These are phyloP conservation scores for Drosophila nigrodunni DNA, from an alignment of 1,140 invertebrate genomes.

Conservation along the genomic window DNA sequence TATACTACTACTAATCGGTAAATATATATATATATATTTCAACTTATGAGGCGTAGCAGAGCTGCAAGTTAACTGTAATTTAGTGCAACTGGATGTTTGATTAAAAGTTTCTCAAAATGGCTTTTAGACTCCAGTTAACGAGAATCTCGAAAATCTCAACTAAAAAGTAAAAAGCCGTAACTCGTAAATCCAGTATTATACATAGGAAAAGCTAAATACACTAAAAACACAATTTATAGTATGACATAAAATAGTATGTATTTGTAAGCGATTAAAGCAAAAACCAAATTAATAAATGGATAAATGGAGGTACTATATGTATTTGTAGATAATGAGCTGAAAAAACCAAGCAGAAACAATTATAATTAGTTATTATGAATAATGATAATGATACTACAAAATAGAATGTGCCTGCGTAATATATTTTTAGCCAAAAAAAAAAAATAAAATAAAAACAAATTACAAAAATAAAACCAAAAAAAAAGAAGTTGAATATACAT, in stretches of 20 bases:
- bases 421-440: constrained; percentile 82
- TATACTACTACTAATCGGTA: background rate
- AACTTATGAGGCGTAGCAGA: constrained; percentile 58
- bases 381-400: constrained; percentile 84
- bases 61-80: constrained; percentile 57
- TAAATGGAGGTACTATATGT: constrained; percentile 43
- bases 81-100: constrained; percentile 34
- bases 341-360: constrained; percentile 61
- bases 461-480: constrained; percentile 20
- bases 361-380: constrained; percentile 72
- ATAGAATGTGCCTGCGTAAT: constrained; percentile 84
- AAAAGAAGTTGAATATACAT: constrained; percentile 50
- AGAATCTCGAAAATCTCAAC: background rate
- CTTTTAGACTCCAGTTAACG: constrained; percentile 27
- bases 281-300: constrained; percentile 4
- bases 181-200: constrained; percentile 65
- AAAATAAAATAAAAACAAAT: constrained; percentile 12
- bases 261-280: constrained; percentile 36
- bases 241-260: constrained; percentile 47
- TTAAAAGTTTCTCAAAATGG: constrained; percentile 4
- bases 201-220: constrained; percentile 49
- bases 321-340: constrained; percentile 79
- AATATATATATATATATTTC: constrained; percentile 16
- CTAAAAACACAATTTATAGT: constrained; percentile 51
- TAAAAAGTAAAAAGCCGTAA: constrained; percentile 28